Evolutionary conservation across 35 echinoderm and acorn worm genomes (phyloP).

Genomic region (Acanthaster planci): DNA sequence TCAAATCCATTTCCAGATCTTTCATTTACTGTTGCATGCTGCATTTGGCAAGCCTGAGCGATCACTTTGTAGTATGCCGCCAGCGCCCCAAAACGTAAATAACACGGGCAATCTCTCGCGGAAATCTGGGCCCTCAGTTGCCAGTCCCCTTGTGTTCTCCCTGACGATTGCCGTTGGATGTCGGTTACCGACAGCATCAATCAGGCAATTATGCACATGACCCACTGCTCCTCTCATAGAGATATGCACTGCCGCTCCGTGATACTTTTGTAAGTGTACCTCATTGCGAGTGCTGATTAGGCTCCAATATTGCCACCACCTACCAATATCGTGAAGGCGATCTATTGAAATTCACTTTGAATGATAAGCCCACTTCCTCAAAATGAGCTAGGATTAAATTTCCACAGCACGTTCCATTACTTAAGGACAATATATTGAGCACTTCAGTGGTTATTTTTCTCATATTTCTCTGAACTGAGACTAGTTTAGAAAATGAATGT

Average conservation of each 20-base stretch:
- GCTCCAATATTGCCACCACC: neutral
- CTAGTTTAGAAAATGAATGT: too few species aligned
- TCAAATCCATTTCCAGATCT: neutral
- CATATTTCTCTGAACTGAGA: too few species aligned
- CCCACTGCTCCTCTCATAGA: neutral
- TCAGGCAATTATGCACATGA: conserved; percentile 31
- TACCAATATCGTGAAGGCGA: neutral
- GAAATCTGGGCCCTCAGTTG: conserved; percentile 14
- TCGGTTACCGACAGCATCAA: conserved; percentile 32
- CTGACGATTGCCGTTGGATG: conserved; percentile 14
- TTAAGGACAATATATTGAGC: too few species aligned
- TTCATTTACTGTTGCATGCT: conserved; percentile 32
- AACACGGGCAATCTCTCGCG: conserved; percentile 1
- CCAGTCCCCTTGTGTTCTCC: neutral
- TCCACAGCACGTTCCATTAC: neutral
- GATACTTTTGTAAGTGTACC: neutral
- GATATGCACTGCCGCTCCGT: neutral
- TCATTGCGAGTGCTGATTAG: conserved; percentile 7
- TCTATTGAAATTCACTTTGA: conserved; percentile 12
- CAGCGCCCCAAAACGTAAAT: neutral
- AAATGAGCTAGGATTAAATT: neutral
- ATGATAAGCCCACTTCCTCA: neutral
- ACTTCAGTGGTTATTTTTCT: too few species aligned
- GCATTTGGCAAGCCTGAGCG: neutral
- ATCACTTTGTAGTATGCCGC: neutral